These are phyloP conservation scores for Halocynthia aurantium DNA, from an alignment of 23 tunicate species.

Conservation along the genomic window DNA sequence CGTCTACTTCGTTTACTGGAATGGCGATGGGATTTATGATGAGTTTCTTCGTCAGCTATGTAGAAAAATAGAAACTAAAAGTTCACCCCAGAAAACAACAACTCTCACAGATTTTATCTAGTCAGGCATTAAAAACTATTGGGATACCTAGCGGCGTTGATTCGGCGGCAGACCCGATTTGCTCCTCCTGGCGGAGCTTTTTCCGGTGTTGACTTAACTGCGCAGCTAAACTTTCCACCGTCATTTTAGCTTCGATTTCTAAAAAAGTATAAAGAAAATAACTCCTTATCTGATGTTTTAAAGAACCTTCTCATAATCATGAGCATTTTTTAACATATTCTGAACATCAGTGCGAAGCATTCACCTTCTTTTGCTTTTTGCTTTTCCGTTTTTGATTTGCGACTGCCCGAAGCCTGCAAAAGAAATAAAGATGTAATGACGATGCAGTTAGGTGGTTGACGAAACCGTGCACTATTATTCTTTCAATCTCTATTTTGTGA, in stretches of 20 bases:
- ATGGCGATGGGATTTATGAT: conserved; percentile 1
- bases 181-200: conserved; percentile 23
- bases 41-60: conserved; percentile 7
- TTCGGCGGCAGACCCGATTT: conserved; percentile 14
- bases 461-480: no score
- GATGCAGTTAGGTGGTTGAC: no score
- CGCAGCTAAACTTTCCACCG: conserved; percentile 63
- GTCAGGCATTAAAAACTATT: no score
- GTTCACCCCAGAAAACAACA: not conserved
- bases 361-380: no score
- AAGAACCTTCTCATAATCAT: not conserved
- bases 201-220: conserved; percentile 45
- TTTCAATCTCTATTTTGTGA: no score
- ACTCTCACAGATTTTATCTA: not conserved
- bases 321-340: conserved; percentile 1
- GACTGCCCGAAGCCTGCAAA: no score
- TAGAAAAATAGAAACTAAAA: not conserved
- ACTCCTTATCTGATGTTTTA: not conserved
- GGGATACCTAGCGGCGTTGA: conserved; percentile 20
- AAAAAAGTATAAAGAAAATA: no score
- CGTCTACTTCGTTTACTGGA: conserved; percentile 5
- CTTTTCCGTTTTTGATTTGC: no score
- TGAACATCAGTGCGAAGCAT: not conserved
- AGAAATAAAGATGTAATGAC: not conserved
- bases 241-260: conserved; percentile 23